Base-by-base conservation (phyloP, 2,888 invertebrate genomes). In the Epirrhoe alternata region DNA sequence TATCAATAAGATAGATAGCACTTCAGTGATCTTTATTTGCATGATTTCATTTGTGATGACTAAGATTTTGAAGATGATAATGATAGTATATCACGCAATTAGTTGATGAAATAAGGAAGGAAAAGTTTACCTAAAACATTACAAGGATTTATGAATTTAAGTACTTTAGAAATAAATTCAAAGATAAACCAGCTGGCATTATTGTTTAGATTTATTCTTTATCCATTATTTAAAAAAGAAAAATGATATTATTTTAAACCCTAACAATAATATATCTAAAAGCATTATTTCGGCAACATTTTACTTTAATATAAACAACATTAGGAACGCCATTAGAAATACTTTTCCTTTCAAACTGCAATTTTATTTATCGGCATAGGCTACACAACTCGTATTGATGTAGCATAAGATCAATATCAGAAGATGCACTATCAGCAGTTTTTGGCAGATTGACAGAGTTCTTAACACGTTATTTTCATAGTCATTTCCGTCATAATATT, bases 21-120 rank as follows among this genome's bases (percentile, higher is more conserved):
- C 57, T 57, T 50, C 12, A 62, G 33, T 45, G 57, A 58, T 61
- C n/a, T 49, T 38, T 6, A 56, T 33, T 7, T 50, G 1, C 24
- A 56, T 62, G 62, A 67, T 51, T 55, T 55, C 55, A 58, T 54
- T 24, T 58, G 16, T 49, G 24, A 47, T 67, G 66, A 66, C 55
- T 63, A 67, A 56, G 61, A 61, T 62, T 66, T 58, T 35, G 10
- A 61, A 38, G 61, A 59, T 62, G 45, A 55, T 59, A 49, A 45
- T 56, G 24, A 42, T 55, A 51, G 14, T 6, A 38, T 65, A 52
- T 42, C 47, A 56, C 47, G 35, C 33, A 49, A 24, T 50, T 8
- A 35, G 16, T 5, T 35, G 53, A 42, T 42, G 12, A 12, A 12
- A 42, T 42, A 42, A 42, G 47, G 47, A 47, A 47, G 1, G 10